Conservation (phyloP, 2,888 invertebrate genomes). For the Pyralis farinalis region DNA sequence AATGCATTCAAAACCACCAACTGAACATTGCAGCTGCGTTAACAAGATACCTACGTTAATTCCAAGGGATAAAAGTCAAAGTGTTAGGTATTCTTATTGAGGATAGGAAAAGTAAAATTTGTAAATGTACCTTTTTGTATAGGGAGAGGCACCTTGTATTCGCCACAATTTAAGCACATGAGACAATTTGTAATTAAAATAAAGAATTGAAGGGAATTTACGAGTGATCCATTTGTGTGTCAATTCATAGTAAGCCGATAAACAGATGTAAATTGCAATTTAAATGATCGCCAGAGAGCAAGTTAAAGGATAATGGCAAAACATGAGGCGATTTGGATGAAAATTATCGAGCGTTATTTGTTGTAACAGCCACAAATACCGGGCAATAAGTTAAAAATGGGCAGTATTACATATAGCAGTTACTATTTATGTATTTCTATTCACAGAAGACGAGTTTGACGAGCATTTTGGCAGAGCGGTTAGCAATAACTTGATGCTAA, state of each 20-base stretch:
- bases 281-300: background rate
- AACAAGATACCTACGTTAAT: conserved; percentile 12
- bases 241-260: conserved; percentile 3
- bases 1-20: conserved; percentile 16
- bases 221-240: conserved; percentile 20
- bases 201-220: conserved; percentile 23
- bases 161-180: conserved; percentile 40
- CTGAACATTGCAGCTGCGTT: background rate
- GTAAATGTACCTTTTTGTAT: conserved; percentile 34
- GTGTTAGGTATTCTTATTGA: conserved; percentile 4
- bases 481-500: too few relatives aligned
- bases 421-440: too few relatives aligned
- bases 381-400: too few relatives aligned
- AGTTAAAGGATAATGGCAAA: background rate
- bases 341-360: too few relatives aligned
- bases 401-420: too few relatives aligned
- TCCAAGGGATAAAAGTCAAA: conserved; percentile 1
- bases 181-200: conserved; percentile 45
- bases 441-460: too few relatives aligned
- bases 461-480: too few relatives aligned
- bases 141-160: conserved; percentile 44
- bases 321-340: background rate
- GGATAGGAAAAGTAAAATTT: conserved; percentile 17
- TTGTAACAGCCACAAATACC: too few relatives aligned
- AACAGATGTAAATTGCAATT: background rate